phyloP scores from a whole-genome alignment of 2,797 vertebrate species.

The Alca torda region DNA sequence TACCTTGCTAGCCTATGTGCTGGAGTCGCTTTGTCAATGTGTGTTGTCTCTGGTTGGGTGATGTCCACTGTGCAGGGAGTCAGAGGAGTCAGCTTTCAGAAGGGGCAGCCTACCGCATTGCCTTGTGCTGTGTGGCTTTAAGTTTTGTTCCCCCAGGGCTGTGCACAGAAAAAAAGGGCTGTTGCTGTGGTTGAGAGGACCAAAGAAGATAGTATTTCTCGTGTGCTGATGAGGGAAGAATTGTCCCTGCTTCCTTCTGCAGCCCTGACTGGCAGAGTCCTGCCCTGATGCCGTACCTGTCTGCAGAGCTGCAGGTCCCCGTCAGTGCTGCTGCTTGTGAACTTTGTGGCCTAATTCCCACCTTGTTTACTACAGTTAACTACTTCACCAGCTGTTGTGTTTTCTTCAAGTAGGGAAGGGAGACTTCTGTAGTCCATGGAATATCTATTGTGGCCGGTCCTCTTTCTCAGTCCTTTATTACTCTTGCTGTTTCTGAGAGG shows the following conservation, averaged over 20 bases:
- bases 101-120: not conserved
- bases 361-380: not conserved
- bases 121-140: not conserved
- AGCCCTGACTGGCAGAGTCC: not conserved
- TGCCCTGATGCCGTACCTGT: not conserved
- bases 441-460: accelerated
- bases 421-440: not conserved
- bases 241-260: not conserved
- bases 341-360: not conserved
- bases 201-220: not conserved
- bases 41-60: not conserved
- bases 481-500: not conserved
- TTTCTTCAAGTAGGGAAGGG: not conserved
- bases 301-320: not conserved
- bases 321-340: not conserved
- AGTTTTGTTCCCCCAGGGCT: not conserved
- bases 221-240: not conserved
- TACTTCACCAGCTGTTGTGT: not conserved
- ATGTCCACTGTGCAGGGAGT: accelerated
- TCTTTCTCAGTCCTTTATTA: not conserved
- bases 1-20: not conserved
- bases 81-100: not conserved
- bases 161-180: not conserved
- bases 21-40: accelerated
- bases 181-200: not conserved